These are phyloP conservation scores for Ennomos quercinarius DNA, from an alignment of 2,888 invertebrate species.

Conservation along the genomic window DNA sequence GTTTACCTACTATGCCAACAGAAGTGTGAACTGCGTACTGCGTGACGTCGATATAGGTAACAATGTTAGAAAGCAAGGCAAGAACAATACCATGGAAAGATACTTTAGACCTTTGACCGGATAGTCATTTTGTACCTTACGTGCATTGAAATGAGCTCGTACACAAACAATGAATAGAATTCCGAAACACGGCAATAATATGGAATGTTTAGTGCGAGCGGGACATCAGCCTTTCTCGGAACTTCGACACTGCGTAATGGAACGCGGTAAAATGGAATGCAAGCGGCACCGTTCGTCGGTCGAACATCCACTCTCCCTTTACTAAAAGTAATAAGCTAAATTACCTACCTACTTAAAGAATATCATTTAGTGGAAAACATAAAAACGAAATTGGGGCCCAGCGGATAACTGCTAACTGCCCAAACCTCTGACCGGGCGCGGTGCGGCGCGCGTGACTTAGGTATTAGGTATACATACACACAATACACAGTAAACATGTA, in stretches of 20 bases:
- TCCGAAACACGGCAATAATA: slow-evolving; percentile 77
- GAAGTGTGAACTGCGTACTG: not conserved
- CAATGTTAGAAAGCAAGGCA: slow-evolving; percentile 2
- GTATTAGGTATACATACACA: too few relatives aligned
- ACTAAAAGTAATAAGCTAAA: slow-evolving; percentile 47
- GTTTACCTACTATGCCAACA: too few relatives aligned
- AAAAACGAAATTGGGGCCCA: slow-evolving; percentile 3
- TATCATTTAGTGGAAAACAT: slow-evolving; percentile 17
- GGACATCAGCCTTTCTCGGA: slow-evolving; percentile 79
- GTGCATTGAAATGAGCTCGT: slow-evolving; percentile 72
- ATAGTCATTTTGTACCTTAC: slow-evolving; percentile 65
- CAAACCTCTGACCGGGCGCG: too few relatives aligned
- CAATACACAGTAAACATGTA: too few relatives aligned
- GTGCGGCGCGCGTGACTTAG: too few relatives aligned
- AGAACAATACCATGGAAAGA: slow-evolving; percentile 23
- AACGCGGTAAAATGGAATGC: slow-evolving; percentile 78
- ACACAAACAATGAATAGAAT: slow-evolving; percentile 79
- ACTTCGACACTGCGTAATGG: slow-evolving; percentile 75
- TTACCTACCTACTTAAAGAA: slow-evolving; percentile 21
- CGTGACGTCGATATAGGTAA: not conserved
- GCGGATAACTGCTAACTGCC: not conserved
- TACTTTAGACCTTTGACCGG: slow-evolving; percentile 64
- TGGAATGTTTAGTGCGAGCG: slow-evolving; percentile 76
- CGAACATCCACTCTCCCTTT: slow-evolving; percentile 46
- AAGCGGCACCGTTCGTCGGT: slow-evolving; percentile 55